Base-by-base conservation (phyloP, 2,888 invertebrate genomes). In the Thecophora atra region DNA sequence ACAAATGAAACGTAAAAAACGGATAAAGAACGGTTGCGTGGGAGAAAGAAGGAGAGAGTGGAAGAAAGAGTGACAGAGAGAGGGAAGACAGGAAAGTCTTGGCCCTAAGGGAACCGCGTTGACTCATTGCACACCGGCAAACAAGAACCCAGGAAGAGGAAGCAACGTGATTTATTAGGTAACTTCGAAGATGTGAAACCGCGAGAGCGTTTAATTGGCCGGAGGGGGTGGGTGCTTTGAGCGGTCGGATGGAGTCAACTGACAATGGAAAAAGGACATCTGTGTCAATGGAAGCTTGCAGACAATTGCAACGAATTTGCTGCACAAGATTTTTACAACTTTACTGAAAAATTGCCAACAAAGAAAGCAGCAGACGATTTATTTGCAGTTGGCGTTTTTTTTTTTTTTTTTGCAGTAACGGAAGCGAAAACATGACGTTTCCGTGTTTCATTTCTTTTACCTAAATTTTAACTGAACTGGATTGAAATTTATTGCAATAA, bases 111-210 rank as follows among this genome's bases (percentile, higher is more conserved):
- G n/a, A n/a, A n/a, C n/a, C n/a, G n/a, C n/a, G n/a, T n/a, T n/a
- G n/a, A n/a, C n/a, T n/a, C n/a, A n/a, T n/a, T n/a, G n/a, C n/a
- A n/a, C n/a, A n/a, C n/a, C n/a, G n/a, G n/a, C n/a, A n/a, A n/a
- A n/a, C n/a, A n/a, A n/a, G n/a, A n/a, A n/a, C n/a, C n/a, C 64
- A 65, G 64, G 44, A 65, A 65, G 13, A 21, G 51, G 47, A 65
- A 65, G 17, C 64, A 65, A 24, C 44, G 47, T 65, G 64, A 65
- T 65, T 65, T 65, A 65, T 51, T 44, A 65, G 26, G 64, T 52
- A 52, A 66, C 66, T 66, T 66, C 52, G 30, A 66, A 19, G 66
- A 52, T 51, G 30, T 52, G 21, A 37, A 19, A 17, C 4, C 11
- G 1, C 1, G 13, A 62, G 30, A 19, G 19, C 28, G 13, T 21